Evolutionary conservation across 2,888 invertebrate genomes (phyloP).

Genomic region (Drosophila anomalata): DNA sequence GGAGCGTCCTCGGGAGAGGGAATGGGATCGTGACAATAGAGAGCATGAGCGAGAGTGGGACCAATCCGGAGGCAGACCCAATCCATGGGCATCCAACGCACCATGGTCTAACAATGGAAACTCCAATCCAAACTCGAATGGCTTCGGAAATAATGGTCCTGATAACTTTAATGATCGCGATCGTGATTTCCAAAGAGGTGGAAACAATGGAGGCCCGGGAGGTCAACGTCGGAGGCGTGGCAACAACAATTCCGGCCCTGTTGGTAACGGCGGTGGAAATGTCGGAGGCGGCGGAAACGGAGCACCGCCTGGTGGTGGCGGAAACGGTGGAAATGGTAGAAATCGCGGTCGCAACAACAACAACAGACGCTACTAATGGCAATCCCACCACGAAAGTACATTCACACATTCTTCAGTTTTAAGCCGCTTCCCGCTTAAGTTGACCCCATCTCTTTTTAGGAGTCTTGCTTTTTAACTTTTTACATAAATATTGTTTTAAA

Average conservation of each 20-base stretch:
- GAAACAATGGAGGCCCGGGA: slow-evolving; percentile 42
- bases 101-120: slow-evolving; percentile 69
- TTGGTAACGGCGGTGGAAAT: slow-evolving; percentile 23
- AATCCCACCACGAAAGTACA: slow-evolving; percentile 6
- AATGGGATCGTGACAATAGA: slow-evolving; percentile 51
- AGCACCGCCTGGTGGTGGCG: slow-evolving; percentile 18
- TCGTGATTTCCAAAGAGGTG: slow-evolving; percentile 60
- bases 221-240: slow-evolving; percentile 67
- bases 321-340: slow-evolving; percentile 39
- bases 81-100: slow-evolving; percentile 68
- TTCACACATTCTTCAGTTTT: slow-evolving; percentile 36
- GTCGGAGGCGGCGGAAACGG: slow-evolving; percentile 15
- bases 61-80: slow-evolving; percentile 53
- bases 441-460: slow-evolving; percentile 15
- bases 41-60: slow-evolving; percentile 27
- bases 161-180: slow-evolving; percentile 63
- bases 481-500: slow-evolving; percentile 19
- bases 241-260: slow-evolving; percentile 56
- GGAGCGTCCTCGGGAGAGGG: slow-evolving; percentile 30
- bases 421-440: slow-evolving; percentile 8
- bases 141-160: slow-evolving; percentile 34
- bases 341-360: slow-evolving; percentile 73
- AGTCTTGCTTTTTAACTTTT: slow-evolving; percentile 13
- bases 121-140: slow-evolving; percentile 33
- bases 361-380: slow-evolving; percentile 73